Evolutionary conservation across 2,888 invertebrate species (phyloP), one percentile per base, ranked within the genome.

Genomic region (Leucophenga montana): DNA sequence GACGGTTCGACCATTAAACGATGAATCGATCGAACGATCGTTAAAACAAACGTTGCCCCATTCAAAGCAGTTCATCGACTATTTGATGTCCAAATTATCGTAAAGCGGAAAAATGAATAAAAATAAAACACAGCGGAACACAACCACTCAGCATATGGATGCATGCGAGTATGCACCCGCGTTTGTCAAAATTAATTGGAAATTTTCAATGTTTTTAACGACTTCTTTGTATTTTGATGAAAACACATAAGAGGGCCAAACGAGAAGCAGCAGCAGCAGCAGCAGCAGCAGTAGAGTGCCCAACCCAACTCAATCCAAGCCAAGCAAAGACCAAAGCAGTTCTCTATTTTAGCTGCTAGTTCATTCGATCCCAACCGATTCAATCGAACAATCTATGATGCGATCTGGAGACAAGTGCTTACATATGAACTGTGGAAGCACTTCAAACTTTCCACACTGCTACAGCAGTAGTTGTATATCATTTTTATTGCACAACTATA

Each of bases 121-220:
- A 39, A 39, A 39, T 3, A 53, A 53, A 16, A 53, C 53, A 16
- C 56, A 22, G 1, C 13, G 13, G 13, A 16, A 56, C 13, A 56
- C 3, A 56, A 27, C 5, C 53, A 56, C 18, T 22, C 6, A 48
- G 27, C 46, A 59, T 18, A 57, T 31, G 53, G 16, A 3, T 53
- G 53, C 53, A 20, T 53, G n/a, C 14, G 11, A 27, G 54, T 33
- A 61, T 18, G 61, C 73, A 70, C 74, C 75, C 75, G 78, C 79
- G 76, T 82, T 82, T 83, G 77, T 83, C 80, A 82, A 83, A 82
- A 80, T 82, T 81, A 82, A 79, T 78, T 80, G 82, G 77, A 82
- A 82, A 78, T 80, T 82, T 77, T 77, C 79, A 77, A 82, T 77
- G 75, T 77, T 73, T 82, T 82, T 82, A 82, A 82, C 78, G 82